phyloP scores from a whole-genome alignment of 2,888 invertebrate species.

The Luperina testacea region DNA sequence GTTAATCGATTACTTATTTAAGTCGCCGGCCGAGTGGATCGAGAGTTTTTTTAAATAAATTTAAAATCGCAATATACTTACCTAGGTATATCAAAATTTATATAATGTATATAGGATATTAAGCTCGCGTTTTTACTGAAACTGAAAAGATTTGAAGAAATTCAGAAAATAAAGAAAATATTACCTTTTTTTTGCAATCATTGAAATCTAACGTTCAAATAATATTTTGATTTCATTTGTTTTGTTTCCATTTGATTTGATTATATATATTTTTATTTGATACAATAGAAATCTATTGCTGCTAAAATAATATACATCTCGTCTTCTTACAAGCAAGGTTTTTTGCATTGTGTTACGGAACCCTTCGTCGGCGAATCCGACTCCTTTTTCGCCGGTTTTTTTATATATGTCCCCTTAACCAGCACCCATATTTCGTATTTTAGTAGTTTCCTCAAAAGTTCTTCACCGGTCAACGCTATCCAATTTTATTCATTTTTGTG shows the following conservation, averaged over 20 bases:
- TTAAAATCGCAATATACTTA: not conserved
- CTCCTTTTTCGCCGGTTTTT: too few species aligned
- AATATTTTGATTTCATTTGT: not conserved
- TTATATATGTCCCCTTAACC: too few species aligned
- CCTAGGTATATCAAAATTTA: not conserved
- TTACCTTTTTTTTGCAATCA: not conserved
- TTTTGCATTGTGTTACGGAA: too few species aligned
- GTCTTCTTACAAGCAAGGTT: too few species aligned
- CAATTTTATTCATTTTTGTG: not conserved
- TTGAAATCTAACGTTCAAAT: too few species aligned
- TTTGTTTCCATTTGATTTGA: too few species aligned
- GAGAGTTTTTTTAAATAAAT: slow-evolving; percentile 10
- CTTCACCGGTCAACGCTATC: not conserved
- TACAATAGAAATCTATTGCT: too few species aligned
- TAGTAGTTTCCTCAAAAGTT: not conserved
- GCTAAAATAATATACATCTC: too few species aligned
- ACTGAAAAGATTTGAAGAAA: not conserved
- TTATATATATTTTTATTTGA: too few species aligned
- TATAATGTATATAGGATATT: not conserved
- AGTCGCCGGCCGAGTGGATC: slow-evolving; percentile 31
- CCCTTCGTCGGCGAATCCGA: too few species aligned
- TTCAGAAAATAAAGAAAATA: not conserved
- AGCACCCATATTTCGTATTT: not conserved
- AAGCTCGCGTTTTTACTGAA: not conserved
- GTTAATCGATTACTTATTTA: slow-evolving; percentile 62